Evolutionary conservation across 1,140 invertebrate species (phyloP).

Genomic region (Heliconius congener): DNA sequence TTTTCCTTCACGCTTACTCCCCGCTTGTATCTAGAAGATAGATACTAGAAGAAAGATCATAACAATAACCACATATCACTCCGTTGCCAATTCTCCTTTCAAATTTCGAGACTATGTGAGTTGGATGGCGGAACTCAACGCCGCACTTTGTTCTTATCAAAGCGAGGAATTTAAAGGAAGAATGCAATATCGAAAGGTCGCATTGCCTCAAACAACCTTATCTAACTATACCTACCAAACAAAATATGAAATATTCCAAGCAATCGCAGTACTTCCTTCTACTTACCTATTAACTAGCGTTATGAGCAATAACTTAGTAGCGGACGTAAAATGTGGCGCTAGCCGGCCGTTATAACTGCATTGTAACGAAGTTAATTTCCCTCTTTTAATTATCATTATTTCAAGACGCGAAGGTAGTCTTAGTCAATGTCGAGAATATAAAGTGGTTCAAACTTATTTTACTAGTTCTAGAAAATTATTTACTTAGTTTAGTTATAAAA

Average conservation of each 20-base stretch:
- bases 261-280: neutral
- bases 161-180: too few species aligned
- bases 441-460: neutral
- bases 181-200: too few species aligned
- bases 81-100: too few species aligned
- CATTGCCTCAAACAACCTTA: too few species aligned
- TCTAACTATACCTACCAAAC: neutral
- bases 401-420: slow-evolving; percentile 26
- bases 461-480: neutral
- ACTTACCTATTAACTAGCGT: slow-evolving; percentile 1
- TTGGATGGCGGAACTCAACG: too few species aligned
- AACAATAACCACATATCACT: too few species aligned
- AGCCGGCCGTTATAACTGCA: slow-evolving; percentile 29
- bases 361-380: slow-evolving; percentile 38
- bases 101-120: too few species aligned
- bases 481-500: neutral
- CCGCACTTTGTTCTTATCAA: too few species aligned
- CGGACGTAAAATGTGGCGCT: slow-evolving; percentile 30
- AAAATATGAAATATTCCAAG: neutral
- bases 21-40: too few species aligned
- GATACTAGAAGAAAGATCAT: too few species aligned
- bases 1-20: too few species aligned
- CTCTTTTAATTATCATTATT: slow-evolving; percentile 40
- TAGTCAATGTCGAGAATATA: slow-evolving; percentile 24
- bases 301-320: slow-evolving; percentile 29